Percentiles rank a stretch among this genome's conserved stretches.
Evolutionary conservation across 1,140 invertebrate genomes (phyloP).

Genomic region (Dreissena rostriformis): DNA sequence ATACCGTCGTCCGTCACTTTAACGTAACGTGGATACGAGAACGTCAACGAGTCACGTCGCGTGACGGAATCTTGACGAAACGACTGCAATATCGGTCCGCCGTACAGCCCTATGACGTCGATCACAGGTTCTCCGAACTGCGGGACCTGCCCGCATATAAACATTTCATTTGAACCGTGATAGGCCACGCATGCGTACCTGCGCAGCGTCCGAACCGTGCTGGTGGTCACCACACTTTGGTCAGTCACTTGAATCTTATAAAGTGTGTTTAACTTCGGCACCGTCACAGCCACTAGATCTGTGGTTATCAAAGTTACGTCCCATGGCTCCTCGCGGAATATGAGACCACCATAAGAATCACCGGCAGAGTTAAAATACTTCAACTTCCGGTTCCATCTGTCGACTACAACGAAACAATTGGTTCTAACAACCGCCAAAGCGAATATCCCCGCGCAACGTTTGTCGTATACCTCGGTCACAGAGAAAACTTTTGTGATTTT

Average conservation of each 20-base stretch:
- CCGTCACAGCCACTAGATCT: constrained; percentile 42
- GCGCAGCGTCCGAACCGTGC: constrained; percentile 25
- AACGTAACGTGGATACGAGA: constrained; percentile 52
- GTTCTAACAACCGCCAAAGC: constrained; percentile 6
- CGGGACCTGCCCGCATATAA: constrained; percentile 51
- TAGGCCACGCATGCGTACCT: constrained; percentile 38
- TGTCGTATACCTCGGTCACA: constrained; percentile 32
- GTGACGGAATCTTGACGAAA: neutral
- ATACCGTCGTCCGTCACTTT: constrained; percentile 34
- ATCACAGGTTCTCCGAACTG: constrained; percentile 52
- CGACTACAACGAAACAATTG: constrained; percentile 41
- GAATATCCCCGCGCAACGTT: constrained; percentile 38
- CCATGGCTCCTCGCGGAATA: constrained; percentile 53
- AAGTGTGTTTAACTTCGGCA: constrained; percentile 40
- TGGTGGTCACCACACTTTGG: constrained; percentile 17
- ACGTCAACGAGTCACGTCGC: neutral
- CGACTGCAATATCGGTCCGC: constrained; percentile 25
- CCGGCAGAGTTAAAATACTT: constrained; percentile 45
- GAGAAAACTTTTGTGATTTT: constrained; percentile 26
- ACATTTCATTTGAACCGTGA: neutral
- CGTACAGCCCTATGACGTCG: constrained; percentile 34
- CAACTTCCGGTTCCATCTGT: constrained; percentile 51
- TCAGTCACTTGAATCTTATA: constrained; percentile 39
- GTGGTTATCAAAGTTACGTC: constrained; percentile 35
- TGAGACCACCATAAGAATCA: constrained; percentile 32